Base-by-base conservation (phyloP, 2,113 vertebrate genomes). In the Archilochus colubris region DNA sequence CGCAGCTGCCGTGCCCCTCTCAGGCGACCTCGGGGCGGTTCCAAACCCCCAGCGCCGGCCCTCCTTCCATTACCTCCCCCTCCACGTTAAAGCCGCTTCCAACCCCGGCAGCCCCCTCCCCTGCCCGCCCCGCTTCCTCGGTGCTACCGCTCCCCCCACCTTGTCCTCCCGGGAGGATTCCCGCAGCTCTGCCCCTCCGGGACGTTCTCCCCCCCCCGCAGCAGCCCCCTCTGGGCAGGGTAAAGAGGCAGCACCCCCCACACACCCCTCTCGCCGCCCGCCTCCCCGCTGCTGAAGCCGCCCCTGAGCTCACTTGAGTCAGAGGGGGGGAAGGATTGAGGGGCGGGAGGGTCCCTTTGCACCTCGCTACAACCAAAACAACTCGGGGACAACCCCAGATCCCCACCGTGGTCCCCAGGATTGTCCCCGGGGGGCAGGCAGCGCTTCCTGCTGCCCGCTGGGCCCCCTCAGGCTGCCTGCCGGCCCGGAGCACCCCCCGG, bases 11-110 rank as follows among this genome's bases (percentile, higher is more conserved):
- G 81, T 75, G 68, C 78, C 69, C 79, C 38, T 9, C 88, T 93
- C 88, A 73, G 82, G 69, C 89, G 89, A 80, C 82, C 78, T 51
- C 82, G 77, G 86, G 82, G 79, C 84, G 83, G 80, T 43, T 78
- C 75, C 76, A 72, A 57, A 46, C 79, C 82, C 82, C 89, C 76
- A 75, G 62, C 72, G 64, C 83, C 44, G 2, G 18, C 31, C 31
- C 86, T 55, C n/a, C 50, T 66, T 76, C 88, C 59, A 5, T 46
- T 68, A 51, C 84, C 75, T 89, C 59, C 58, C 82, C 54, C 91
- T 89, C 85, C 80, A 8, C 30, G 43, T 69, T 82, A 51, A 9
- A 40, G 59, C 69, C 3, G n/a, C 58, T 79, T 69, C 31, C 38
- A 75, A 27, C 6, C 5, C 5, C 33, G 2, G 68, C 43, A 46